Conservation (phyloP, 2,113 vertebrate genomes). For the Petrocephalus microphthalmus region DNA sequence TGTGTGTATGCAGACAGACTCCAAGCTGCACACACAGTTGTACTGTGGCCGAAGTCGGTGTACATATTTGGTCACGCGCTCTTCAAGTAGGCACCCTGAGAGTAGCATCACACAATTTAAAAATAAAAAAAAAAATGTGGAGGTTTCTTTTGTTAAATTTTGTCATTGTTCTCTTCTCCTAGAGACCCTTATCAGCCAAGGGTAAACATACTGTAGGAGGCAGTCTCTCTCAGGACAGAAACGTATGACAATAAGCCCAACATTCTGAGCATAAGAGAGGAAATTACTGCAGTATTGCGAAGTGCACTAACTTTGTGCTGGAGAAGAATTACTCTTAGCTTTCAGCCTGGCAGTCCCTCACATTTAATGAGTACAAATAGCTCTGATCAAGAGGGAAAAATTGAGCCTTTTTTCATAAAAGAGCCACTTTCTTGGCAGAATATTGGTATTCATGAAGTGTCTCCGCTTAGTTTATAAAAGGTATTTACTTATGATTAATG, state of each 20-base stretch:
- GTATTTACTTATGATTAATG: constrained; percentile 20
- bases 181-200: background rate
- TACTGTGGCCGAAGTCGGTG: background rate
- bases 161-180: background rate
- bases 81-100: background rate
- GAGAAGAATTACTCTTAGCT: constrained; percentile 17
- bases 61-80: background rate
- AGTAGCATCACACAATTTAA: background rate
- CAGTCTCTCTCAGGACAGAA: background rate
- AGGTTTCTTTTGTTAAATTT: background rate
- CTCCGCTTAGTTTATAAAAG: constrained; percentile 18
- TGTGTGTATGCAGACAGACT: background rate
- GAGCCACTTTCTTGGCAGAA: constrained; percentile 14
- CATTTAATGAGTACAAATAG: constrained; percentile 26
- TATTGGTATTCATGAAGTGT: constrained; percentile 21
- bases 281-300: constrained; percentile 13
- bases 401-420: constrained; percentile 19
- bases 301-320: constrained; percentile 8
- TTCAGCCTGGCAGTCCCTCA: constrained; percentile 14
- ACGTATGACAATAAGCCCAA: background rate
- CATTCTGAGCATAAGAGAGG: background rate
- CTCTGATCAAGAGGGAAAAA: constrained; percentile 18
- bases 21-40: background rate
- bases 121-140: background rate
- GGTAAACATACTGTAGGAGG: background rate